Evolutionary conservation across 1,140 invertebrate genomes (phyloP).

Genomic region (Drosophila quadrilineata): DNA sequence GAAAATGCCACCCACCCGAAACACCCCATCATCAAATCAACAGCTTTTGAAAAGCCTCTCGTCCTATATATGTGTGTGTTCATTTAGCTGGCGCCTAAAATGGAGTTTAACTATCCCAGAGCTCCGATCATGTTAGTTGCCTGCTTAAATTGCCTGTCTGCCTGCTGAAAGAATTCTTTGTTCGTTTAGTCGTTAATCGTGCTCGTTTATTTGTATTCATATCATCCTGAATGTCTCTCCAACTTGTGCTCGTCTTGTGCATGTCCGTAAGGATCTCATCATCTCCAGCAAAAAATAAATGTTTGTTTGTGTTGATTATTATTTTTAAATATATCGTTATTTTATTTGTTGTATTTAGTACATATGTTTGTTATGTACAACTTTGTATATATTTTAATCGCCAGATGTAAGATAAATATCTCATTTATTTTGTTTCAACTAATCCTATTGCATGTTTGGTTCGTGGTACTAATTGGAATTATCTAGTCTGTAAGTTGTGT

Average conservation of each 20-base stretch:
- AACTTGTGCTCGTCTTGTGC: conserved; percentile 55
- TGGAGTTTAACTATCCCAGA: conserved; percentile 6
- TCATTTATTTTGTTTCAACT: neutral
- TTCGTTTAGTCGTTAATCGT: too few species aligned
- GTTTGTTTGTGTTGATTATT: neutral
- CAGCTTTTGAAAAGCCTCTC: conserved; percentile 27
- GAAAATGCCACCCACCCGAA: conserved; percentile 3
- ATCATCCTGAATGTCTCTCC: conserved; percentile 45
- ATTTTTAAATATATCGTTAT: neutral
- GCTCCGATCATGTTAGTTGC: conserved; percentile 64
- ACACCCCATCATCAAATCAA: conserved; percentile 30
- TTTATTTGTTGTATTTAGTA: conserved; percentile 63
- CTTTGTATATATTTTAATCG: conserved; percentile 6
- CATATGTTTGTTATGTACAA: conserved; percentile 52
- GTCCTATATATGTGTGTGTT: conserved; percentile 34
- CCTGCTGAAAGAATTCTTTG: conserved; percentile 67
- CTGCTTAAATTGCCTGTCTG: conserved; percentile 64
- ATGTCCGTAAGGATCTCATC: conserved; percentile 50
- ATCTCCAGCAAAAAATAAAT: too few species aligned
- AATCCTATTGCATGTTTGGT: conserved; percentile 35
- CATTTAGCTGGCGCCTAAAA: conserved; percentile 12
- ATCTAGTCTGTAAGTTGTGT: neutral
- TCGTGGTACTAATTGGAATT: conserved; percentile 39
- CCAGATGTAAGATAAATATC: conserved; percentile 49
- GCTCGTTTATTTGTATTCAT: neutral